Percentiles rank a stretch among this genome's conserved stretches.
phyloP scores from a whole-genome alignment of 2,888 invertebrate species.

The Eupeodes luniger region DNA sequence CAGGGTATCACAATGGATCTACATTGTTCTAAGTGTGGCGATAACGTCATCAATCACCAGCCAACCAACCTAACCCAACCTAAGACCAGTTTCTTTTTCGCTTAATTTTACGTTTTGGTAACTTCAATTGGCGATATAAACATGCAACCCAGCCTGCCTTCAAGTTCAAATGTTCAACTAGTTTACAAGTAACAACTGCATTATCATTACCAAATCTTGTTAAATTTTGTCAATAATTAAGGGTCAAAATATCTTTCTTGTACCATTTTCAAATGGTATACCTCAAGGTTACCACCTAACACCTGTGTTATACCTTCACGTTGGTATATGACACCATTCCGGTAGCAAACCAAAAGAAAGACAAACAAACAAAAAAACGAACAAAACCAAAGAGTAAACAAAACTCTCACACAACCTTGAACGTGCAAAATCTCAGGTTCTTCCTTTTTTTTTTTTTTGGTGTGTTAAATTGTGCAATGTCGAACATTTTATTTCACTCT shows the following conservation, averaged over 20 bases:
- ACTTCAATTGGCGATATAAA: no score
- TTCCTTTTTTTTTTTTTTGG: not conserved
- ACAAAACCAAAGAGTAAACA: conserved; percentile 48
- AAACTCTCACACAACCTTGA: conserved; percentile 65
- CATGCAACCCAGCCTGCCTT: no score
- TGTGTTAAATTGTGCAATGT: not conserved
- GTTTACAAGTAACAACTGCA: no score
- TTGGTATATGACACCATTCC: not conserved
- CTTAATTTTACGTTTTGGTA: no score
- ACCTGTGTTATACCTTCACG: conserved; percentile 10
- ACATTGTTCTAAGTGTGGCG: no score
- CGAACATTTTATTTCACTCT: conserved; percentile 34
- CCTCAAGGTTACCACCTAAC: conserved; percentile 61
- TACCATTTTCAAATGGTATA: conserved; percentile 31
- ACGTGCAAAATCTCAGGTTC: conserved; percentile 53
- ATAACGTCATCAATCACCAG: no score
- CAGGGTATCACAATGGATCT: no score
- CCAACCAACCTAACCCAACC: no score
- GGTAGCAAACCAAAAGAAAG: conserved; percentile 19
- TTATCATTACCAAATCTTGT: no score
- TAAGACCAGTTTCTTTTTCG: no score
- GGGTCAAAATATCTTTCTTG: not conserved
- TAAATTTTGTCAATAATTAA: not conserved
- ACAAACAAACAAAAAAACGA: not conserved
- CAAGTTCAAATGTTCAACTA: no score